Evolutionary conservation across 2,113 vertebrate genomes (phyloP).

Genomic region (Genyomyrus donnyi): DNA sequence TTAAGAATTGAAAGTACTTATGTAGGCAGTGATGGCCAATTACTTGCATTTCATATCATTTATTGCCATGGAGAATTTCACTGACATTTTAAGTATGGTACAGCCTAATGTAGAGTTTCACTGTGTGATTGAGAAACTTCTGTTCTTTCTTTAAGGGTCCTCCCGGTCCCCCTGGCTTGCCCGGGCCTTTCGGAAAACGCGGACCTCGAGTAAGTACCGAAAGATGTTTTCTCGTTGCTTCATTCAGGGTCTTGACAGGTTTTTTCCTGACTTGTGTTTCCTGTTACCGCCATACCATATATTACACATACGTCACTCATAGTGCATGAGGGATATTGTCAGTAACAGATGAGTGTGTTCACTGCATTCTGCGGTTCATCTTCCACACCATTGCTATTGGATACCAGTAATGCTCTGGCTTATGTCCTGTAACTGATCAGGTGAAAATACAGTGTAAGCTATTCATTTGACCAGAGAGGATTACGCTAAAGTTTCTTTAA

Average conservation of each 20-base stretch:
- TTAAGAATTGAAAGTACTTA: neutral
- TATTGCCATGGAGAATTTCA: neutral
- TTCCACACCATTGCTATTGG: neutral
- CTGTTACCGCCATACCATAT: neutral
- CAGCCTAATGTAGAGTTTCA: neutral
- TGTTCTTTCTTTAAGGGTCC: constrained; percentile 69
- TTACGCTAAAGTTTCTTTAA: neutral
- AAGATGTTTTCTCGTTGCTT: neutral
- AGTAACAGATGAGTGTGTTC: neutral
- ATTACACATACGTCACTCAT: neutral
- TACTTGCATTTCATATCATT: neutral
- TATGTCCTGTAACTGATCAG: neutral
- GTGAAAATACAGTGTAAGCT: neutral
- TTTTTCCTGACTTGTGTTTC: neutral
- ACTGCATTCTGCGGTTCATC: neutral
- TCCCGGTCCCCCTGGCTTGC: constrained; percentile 80
- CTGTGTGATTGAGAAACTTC: neutral
- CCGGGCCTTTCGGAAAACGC: constrained; percentile 83
- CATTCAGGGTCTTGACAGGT: neutral
- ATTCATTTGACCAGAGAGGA: neutral
- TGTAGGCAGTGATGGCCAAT: neutral
- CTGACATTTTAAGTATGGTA: neutral
- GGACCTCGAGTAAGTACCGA: constrained; percentile 81
- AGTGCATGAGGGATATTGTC: neutral
- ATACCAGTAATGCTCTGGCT: neutral